Conservation (phyloP, 2,888 invertebrate species). For the Emmelina monodactyla region DNA sequence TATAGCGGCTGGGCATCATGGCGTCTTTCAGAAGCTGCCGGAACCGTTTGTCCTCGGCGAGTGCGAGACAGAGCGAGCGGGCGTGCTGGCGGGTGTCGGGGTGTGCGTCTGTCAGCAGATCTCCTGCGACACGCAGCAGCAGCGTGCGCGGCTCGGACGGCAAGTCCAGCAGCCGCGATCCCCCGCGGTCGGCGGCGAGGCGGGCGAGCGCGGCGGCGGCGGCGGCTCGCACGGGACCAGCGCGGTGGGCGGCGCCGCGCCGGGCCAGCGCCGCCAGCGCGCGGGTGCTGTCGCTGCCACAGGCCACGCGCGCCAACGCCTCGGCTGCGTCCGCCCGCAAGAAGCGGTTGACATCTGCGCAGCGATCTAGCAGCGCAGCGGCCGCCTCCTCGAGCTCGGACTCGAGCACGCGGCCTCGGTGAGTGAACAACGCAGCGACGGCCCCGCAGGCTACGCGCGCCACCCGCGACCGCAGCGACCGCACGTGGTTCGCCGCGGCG, state of each 20-base stretch:
- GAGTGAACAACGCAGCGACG: conserved; percentile 79
- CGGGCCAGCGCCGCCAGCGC: conserved; percentile 71
- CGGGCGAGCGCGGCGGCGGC: conserved; percentile 79
- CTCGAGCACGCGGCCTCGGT: conserved; percentile 64
- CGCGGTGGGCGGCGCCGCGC: conserved; percentile 82
- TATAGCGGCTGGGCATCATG: conserved; percentile 78
- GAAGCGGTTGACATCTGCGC: conserved; percentile 94
- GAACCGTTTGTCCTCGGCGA: conserved; percentile 79
- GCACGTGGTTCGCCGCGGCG: conserved; percentile 78
- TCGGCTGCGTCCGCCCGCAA: conserved; percentile 87
- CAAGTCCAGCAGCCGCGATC: conserved; percentile 74
- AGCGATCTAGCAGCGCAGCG: conserved; percentile 81
- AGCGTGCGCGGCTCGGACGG: conserved; percentile 81
- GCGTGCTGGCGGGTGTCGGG: conserved; percentile 85
- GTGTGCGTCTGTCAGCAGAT: conserved; percentile 85
- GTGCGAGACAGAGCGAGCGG: conserved; percentile 76
- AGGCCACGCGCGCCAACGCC: conserved; percentile 84
- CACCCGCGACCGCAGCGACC: conserved; percentile 92
- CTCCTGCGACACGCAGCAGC: conserved; percentile 81
- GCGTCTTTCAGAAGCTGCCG: conserved; percentile 79
- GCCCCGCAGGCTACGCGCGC: conserved; percentile 87
- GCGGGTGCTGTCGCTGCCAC: conserved; percentile 75
- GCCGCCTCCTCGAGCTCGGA: conserved; percentile 89
- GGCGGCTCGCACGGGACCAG: conserved; percentile 85
- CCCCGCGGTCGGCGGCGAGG: conserved; percentile 77